A percentile compares a stretch with the other conserved stretches of the same genome.
These are phyloP conservation scores for Tenthredo notha DNA, from an alignment of 2,888 invertebrate genomes.

Conservation along the genomic window DNA sequence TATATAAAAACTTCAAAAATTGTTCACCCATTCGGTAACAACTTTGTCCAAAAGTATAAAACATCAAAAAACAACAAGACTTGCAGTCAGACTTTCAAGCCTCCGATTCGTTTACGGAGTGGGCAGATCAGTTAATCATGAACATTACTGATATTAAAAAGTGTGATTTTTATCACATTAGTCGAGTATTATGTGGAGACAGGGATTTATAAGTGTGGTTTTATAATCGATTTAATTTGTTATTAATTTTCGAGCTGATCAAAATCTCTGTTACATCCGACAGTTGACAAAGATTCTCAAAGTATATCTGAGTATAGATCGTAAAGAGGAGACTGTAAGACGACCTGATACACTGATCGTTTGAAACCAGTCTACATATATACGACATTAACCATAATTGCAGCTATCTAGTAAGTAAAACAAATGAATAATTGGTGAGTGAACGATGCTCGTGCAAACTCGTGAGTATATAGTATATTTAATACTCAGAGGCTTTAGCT, in stretches of 20 bases:
- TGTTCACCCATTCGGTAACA: neutral
- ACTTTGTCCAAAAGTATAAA: neutral
- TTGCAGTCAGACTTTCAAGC: too few species aligned
- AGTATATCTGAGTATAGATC: neutral
- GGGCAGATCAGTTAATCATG: neutral
- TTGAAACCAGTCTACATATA: neutral
- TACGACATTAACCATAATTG: constrained; percentile 36
- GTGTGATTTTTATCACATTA: constrained; percentile 3
- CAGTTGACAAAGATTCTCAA: constrained; percentile 20
- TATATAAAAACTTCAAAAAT: neutral
- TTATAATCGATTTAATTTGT: neutral
- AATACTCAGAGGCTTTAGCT: constrained; percentile 62
- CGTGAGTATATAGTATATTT: neutral
- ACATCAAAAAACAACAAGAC: neutral
- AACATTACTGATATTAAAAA: neutral
- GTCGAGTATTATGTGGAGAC: neutral
- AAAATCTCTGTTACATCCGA: constrained; percentile 7
- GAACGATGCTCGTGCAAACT: constrained; percentile 35
- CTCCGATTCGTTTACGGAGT: neutral
- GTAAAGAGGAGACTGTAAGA: neutral
- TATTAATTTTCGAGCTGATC: neutral
- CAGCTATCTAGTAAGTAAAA: constrained; percentile 59
- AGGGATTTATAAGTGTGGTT: neutral
- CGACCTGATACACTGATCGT: neutral
- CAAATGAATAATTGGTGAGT: constrained; percentile 67